Evolutionary conservation across 2,797 vertebrate species (phyloP).

Genomic region (Pagetopsis macropterus): DNA sequence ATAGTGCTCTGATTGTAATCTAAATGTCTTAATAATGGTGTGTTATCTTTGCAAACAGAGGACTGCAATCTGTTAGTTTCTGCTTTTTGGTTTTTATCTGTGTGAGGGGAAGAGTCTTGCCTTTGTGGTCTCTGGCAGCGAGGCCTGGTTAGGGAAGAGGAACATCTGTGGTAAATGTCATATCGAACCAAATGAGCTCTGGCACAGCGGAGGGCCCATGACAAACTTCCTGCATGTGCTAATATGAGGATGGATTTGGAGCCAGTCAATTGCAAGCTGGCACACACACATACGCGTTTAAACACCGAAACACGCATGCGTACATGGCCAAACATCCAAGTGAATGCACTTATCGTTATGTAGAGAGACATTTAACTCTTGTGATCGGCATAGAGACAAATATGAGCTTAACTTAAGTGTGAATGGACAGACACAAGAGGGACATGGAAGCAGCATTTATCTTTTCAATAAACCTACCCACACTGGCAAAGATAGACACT

Average conservation of each 20-base stretch:
- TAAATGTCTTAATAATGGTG: constrained; percentile 40
- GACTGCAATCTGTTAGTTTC: constrained; percentile 52
- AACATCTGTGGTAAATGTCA: constrained; percentile 84
- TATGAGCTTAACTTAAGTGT: constrained; percentile 5
- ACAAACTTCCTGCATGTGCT: constrained; percentile 80
- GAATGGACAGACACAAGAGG: constrained; percentile 16
- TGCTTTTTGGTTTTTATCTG: constrained; percentile 60
- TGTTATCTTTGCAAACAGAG: constrained; percentile 52
- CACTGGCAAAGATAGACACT: constrained; percentile 19
- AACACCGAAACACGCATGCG: constrained; percentile 29
- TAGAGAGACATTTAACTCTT: constrained; percentile 21
- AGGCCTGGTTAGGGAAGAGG: constrained; percentile 69
- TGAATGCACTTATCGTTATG: constrained; percentile 25
- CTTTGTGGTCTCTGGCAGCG: constrained; percentile 74
- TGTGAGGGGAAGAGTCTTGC: constrained; percentile 67
- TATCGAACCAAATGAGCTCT: constrained; percentile 80
- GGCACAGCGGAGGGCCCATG: constrained; percentile 77
- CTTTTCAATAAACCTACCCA: constrained; percentile 30
- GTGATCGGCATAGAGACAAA: constrained; percentile 22
- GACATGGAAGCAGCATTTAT: constrained; percentile 2
- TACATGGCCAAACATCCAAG: constrained; percentile 16
- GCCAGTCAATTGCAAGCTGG: constrained; percentile 66
- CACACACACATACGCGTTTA: constrained; percentile 12
- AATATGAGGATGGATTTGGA: constrained; percentile 74
- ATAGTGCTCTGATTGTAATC: constrained; percentile 37